Conservation (phyloP, 2,888 invertebrate species). For the Shargacucullia verbasci region DNA sequence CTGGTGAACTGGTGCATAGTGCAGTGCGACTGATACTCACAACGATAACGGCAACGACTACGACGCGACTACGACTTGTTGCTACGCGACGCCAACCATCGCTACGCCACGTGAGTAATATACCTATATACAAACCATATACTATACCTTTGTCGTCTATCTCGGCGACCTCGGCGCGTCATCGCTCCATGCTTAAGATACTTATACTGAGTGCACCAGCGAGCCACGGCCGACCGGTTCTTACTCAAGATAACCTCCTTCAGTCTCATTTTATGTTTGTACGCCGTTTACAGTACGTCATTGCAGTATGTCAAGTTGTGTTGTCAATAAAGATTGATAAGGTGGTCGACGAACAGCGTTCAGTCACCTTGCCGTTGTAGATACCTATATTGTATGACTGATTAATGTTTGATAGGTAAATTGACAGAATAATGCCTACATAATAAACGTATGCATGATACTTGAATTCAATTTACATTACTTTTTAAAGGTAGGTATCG, state of each 20-base stretch:
- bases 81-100: constrained; percentile 57
- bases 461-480: constrained; percentile 32
- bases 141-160: constrained; percentile 11
- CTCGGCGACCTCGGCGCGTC: constrained; percentile 55
- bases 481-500: constrained; percentile 5
- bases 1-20: constrained; percentile 70
- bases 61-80: constrained; percentile 71
- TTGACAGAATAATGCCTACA: constrained; percentile 36
- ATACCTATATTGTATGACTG: constrained; percentile 40
- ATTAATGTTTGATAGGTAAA: constrained; percentile 34
- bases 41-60: constrained; percentile 32
- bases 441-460: constrained; percentile 27
- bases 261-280: constrained; percentile 30
- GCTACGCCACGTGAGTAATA: constrained; percentile 49
- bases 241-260: constrained; percentile 50
- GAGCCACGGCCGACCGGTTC: constrained; percentile 48
- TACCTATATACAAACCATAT: constrained; percentile 6
- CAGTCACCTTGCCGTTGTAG: constrained; percentile 52
- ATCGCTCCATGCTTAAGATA: constrained; percentile 55
- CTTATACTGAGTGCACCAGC: constrained; percentile 57
- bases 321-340: constrained; percentile 55
- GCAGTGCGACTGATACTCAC: constrained; percentile 64
- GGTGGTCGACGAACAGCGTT: constrained; percentile 44
- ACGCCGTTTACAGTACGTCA: constrained; percentile 42
- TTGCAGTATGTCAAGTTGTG: constrained; percentile 51